Evolutionary conservation across 1,140 invertebrate species (phyloP), one percentile per base, ranked within the genome.

Genomic region (Ceratina japonica): DNA sequence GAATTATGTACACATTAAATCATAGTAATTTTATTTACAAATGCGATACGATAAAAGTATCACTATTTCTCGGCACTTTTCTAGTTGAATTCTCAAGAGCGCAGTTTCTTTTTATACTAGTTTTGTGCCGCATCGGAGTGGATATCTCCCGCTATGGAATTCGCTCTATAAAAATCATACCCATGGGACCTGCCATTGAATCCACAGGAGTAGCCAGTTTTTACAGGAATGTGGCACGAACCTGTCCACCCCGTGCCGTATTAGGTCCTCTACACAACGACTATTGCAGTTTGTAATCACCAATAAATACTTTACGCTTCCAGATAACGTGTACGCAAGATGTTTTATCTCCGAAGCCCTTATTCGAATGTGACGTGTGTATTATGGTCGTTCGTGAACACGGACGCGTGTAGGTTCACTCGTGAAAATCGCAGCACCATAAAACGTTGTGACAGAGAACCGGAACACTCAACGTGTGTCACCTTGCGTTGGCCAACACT

Each of bases 351-450:
- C 13, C 37, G 56, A 54, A 59, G 22, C 54, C 64, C 74, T 84
- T 79, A 87, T 70, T 66, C 70, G 69, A 81, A 65, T 79, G 68
- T 84, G 80, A 88, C 84, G 74, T 81, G 81, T 86, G 81, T 86
- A 87, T 87, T 83, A 76, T 76, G 80, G 63, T 66, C 20, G 20
- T 49, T 15, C 75, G 54, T 75, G 75, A 51, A 70, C 56, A 65
- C 63, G 62, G 73, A 83, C 31, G 69, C 63, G 71, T 52, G 49
- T 24, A 44, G 22, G 54, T 54, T 15, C 61, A 63, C 24, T 18
- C 31, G 31, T 27, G 27, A 59, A 58, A 82, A 24, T 61, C 62
- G 58, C 44, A 68, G 70, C 49, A 77, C 80, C 73, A 85, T 87
- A 87, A 87, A 87, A 79, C 64, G 78, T 85, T 87, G 85, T 80